phyloP scores from a whole-genome alignment of 2,888 invertebrate species.

The Pseudoips prasinana region DNA sequence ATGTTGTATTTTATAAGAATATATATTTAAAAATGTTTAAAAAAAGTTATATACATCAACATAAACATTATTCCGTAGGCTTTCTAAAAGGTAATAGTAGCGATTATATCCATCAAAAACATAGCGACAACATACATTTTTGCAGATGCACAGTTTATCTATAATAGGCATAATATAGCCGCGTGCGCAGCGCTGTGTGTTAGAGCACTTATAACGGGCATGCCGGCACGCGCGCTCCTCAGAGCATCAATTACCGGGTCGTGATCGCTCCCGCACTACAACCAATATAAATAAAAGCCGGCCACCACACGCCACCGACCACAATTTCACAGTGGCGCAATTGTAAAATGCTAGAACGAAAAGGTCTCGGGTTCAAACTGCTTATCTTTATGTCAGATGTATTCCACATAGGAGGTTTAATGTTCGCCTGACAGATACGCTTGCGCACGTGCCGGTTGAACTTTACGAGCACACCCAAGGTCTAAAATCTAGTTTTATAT shows the following conservation, averaged over 20 bases:
- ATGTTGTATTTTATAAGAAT: too few relatives aligned
- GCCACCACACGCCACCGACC: conserved; percentile 61
- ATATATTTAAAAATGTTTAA: too few relatives aligned
- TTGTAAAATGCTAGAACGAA: conserved; percentile 74
- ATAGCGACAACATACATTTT: conserved; percentile 11
- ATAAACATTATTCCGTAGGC: too few relatives aligned
- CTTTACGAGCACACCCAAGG: conserved; percentile 41
- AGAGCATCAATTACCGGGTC: conserved; percentile 77
- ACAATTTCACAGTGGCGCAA: conserved; percentile 73
- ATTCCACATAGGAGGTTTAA: conserved; percentile 53
- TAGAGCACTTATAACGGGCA: conserved; percentile 53
- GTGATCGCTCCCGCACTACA: conserved; percentile 78
- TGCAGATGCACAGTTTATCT: conserved; percentile 21
- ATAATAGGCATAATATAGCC: conserved; percentile 34
- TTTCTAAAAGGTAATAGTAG: too few relatives aligned
- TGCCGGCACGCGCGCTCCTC: conserved; percentile 55
- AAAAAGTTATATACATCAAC: too few relatives aligned
- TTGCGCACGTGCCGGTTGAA: conserved; percentile 54
- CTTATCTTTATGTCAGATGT: conserved; percentile 68
- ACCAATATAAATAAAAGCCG: conserved; percentile 74
- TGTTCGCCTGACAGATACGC: conserved; percentile 48
- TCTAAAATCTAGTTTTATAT: conserved; percentile 19
- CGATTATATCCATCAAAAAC: too few relatives aligned
- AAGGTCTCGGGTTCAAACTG: conserved; percentile 72
- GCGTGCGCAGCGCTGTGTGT: conserved; percentile 45